Evolutionary conservation across 2,797 vertebrate genomes (phyloP), one percentile per base, ranked within the genome.

Genomic region (Loriculus beryllinus): DNA sequence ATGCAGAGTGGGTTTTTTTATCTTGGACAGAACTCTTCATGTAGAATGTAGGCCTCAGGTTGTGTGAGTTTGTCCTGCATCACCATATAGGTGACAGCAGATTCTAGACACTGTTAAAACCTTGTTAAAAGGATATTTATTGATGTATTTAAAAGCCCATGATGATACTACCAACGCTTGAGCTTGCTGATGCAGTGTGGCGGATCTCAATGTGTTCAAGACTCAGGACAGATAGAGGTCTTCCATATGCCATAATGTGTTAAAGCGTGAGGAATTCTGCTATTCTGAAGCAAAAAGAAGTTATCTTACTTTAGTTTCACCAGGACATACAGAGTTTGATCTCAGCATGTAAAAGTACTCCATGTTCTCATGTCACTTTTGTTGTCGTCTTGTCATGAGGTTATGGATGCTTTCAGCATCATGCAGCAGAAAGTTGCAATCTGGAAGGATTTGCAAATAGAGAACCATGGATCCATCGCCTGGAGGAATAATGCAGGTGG

Each of bases 361-460:
- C 28, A 3, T 0, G 0, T 39, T 57, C 48, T 59, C 48, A 5
- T 35, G 43, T 47, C 20, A 4, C 28, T 65, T 67, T 12, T 76
- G 43, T n/a, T 22, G 14, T 57, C 6, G 0, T 48, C 18, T 64
- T 52, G 18, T 19, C 29, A 2, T 21, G 47, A 74, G 29, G n/a
- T 67, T 75, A 26, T 16, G 29, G 57, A 45, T 70, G 39, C 52
- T 72, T 12, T 74, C 28, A 13, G 39, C 54, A 33, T 28, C 59
- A 54, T 71, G 48, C 63, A 75, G 43, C 26, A 49, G 48, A 7
- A 52, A 21, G 39, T 15, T 59, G 35, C 37, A 16, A 0, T 33
- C 65, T 87, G 51, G 40, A 81, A 84, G n/a, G 48, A 45, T 62
- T 49, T 84, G 51, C 31, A 49, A 33, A 10, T 8, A 37, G n/a